These are phyloP conservation scores for Dufourea novaeangliae DNA, from an alignment of 1,140 invertebrate species.

Conservation along the genomic window DNA sequence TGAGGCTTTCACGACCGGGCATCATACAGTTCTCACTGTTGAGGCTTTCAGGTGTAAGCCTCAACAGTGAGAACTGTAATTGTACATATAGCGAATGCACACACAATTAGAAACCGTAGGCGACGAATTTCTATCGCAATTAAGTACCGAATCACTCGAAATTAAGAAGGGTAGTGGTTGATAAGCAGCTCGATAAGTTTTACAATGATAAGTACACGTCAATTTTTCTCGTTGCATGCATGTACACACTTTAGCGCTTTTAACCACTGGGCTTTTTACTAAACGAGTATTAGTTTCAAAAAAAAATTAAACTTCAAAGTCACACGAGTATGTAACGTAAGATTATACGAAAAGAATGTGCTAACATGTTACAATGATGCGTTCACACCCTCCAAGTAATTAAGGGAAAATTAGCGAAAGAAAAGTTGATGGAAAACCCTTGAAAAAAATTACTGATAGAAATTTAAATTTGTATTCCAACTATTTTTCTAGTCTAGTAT, in stretches of 20 bases:
- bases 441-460: background rate
- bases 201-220: background rate
- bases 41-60: background rate
- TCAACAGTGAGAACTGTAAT: too few species aligned
- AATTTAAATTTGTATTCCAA: background rate
- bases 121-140: slow-evolving; percentile 3
- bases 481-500: background rate
- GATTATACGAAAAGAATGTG: background rate
- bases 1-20: too few species aligned
- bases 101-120: background rate
- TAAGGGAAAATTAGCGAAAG: slow-evolving; percentile 14
- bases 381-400: slow-evolving; percentile 18
- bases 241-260: slow-evolving; percentile 24
- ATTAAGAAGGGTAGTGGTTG: background rate
- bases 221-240: slow-evolving; percentile 22
- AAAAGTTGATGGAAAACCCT: background rate
- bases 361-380: slow-evolving; percentile 4
- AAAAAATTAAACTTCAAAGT: background rate
- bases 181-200: background rate
- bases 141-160: slow-evolving; percentile 1
- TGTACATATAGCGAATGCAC: slow-evolving; percentile 20
- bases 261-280: slow-evolving; percentile 2
- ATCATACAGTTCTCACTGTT: background rate
- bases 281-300: background rate
- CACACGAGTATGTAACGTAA: background rate